phyloP scores from a whole-genome alignment of 2,888 invertebrate genomes.

The Andrena praecox region DNA sequence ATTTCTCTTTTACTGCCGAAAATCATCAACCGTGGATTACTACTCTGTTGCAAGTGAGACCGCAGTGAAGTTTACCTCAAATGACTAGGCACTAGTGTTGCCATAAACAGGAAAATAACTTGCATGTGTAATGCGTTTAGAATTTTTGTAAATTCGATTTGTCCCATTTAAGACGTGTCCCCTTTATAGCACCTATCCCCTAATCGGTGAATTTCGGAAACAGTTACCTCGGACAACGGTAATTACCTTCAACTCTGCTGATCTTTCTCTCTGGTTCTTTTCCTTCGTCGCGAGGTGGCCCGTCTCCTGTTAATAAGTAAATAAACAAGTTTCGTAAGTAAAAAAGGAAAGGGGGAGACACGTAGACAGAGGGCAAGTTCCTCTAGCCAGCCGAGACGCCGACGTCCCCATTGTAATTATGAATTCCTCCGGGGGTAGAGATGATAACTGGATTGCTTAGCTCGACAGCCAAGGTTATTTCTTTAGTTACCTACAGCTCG shows the following conservation, averaged over 20 bases:
- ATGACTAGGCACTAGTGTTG: no score
- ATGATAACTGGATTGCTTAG: conserved; percentile 50
- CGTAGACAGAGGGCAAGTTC: background rate
- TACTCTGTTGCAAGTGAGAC: no score
- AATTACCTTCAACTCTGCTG: background rate
- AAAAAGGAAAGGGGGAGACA: background rate
- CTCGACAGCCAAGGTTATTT: conserved; percentile 39
- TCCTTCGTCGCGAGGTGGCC: background rate
- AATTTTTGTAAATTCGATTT: no score
- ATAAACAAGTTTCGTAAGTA: conserved; percentile 17
- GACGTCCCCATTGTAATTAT: conserved; percentile 25
- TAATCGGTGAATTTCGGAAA: background rate
- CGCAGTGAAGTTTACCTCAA: no score
- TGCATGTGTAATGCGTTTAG: no score
- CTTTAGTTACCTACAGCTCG: conserved; percentile 53
- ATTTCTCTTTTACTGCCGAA: no score
- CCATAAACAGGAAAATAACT: no score
- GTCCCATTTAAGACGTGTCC: no score
- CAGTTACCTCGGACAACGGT: background rate
- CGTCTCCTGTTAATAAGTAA: background rate
- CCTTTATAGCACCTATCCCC: no score
- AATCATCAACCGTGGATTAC: no score
- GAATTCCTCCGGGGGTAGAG: conserved; percentile 11
- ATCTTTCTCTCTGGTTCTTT: background rate
- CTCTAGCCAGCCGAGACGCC: background rate